Base-by-base conservation (phyloP, 1,140 invertebrate genomes). In the Zaprionus africanus region DNA sequence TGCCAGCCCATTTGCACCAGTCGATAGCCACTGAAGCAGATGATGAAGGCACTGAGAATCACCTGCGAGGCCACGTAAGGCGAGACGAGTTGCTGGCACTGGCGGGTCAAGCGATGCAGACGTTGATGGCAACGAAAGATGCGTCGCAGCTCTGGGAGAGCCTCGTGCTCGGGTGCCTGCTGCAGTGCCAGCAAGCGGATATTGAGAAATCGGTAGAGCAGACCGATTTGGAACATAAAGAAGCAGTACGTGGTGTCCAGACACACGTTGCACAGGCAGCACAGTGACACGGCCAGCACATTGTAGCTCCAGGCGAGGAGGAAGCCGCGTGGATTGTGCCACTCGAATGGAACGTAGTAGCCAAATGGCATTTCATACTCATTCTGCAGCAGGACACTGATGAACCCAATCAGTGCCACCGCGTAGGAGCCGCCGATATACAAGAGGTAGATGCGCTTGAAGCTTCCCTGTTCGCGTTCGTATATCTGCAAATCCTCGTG, bases 261-360 rank as follows among this genome's bases (percentile, higher is more conserved):
- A 13, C 73, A 61, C 15, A 59, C 53, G 17, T 92, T 91, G 12
- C 81, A 67, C 5, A 84, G 7, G 11, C 72, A 87, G 34, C 81
- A 88, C n/a, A 92, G 51, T 2, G 74, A 78, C 86, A 92, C 81
- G 28, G 83, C 84, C 12, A 80, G 7, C 19, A 81, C 75, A 53
- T 91, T 82, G 58, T 88, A 92, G 60, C 58, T 49, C 78, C 85
- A 92, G 60, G 87, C 86, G 28, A 80, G 82, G 53, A 79, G 74
- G 28, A 83, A 92, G 0, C 80, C 62, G 1, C 65, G 36, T 1
- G 60, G 56, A 19, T 72, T 81, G 7, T 64, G 78, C 86, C 83
- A 92, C 28, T 92, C 91, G 15, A 92, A 92, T 5, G 91, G 91
- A 58, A 92, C 79, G 17, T 88, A 92, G 57, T 78, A 90, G 12